Conservation (phyloP, 35 echinoderm and acorn worm genomes). For the Heliocidaris erythrogramma region DNA sequence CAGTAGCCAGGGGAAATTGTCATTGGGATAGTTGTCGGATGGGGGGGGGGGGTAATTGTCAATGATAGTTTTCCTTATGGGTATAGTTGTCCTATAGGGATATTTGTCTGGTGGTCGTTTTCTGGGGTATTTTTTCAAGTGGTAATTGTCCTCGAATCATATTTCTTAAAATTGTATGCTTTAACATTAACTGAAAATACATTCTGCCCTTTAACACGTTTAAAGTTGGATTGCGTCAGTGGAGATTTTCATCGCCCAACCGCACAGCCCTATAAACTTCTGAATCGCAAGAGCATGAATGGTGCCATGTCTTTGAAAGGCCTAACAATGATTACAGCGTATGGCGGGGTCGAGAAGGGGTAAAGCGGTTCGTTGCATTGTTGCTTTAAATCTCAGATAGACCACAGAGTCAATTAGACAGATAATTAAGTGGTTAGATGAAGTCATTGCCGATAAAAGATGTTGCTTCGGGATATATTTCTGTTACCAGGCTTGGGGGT, state of each 20-base stretch:
- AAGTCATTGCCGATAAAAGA: not conserved
- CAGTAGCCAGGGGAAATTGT: too few species aligned
- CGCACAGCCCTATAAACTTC: not conserved
- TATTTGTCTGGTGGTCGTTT: too few species aligned
- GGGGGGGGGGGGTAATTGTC: too few species aligned
- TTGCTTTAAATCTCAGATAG: not conserved
- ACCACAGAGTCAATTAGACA: slow-evolving; percentile 3
- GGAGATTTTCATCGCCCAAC: not conserved
- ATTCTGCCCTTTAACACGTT: not conserved
- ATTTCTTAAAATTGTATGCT: not conserved
- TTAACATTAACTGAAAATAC: too few species aligned
- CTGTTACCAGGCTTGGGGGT: not conserved
- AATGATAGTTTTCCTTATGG: too few species aligned
- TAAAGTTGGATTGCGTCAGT: not conserved
- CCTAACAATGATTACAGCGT: not conserved
- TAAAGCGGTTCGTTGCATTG: not conserved
- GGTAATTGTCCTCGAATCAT: too few species aligned
- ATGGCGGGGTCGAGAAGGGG: not conserved
- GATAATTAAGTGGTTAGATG: slow-evolving; percentile 11
- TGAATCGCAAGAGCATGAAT: not conserved
- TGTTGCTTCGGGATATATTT: not conserved
- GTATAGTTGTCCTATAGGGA: too few species aligned
- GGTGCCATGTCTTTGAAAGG: not conserved
- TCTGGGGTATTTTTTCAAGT: too few species aligned
- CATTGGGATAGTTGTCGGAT: too few species aligned